Evolutionary conservation across 23 tunicate genomes (phyloP).

Genomic region (Halocynthia aurantium): DNA sequence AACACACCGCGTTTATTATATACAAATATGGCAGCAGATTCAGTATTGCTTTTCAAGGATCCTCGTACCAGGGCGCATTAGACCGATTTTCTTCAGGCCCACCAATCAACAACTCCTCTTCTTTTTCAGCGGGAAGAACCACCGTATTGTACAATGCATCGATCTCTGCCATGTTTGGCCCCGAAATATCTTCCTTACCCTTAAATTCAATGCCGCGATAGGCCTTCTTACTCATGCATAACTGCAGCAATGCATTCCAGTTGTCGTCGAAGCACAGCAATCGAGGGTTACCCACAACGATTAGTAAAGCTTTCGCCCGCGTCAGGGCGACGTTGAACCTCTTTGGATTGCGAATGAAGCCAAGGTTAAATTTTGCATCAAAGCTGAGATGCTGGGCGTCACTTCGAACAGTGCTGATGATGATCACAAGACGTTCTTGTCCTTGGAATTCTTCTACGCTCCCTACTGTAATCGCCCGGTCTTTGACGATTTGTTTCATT

Average conservation of each 20-base stretch:
- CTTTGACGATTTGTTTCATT: slow-evolving; percentile 20
- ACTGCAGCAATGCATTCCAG: slow-evolving; percentile 3
- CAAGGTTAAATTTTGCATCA: slow-evolving; percentile 47
- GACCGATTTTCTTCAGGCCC: too few species aligned
- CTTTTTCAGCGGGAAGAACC: too few species aligned
- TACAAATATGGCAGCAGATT: too few species aligned
- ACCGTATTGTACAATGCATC: too few species aligned
- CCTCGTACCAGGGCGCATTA: too few species aligned
- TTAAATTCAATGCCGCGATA: background rate
- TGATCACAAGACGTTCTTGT: slow-evolving; percentile 45
- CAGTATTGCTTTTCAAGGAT: too few species aligned
- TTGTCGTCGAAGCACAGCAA: background rate
- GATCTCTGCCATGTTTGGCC: too few species aligned
- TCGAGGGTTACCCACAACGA: slow-evolving; percentile 14
- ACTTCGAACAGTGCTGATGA: slow-evolving; percentile 56
- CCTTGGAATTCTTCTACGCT: slow-evolving; percentile 67
- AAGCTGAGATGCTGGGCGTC: slow-evolving; percentile 31
- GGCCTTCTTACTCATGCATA: slow-evolving; percentile 6
- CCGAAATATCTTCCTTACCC: too few species aligned
- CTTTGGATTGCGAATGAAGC: slow-evolving; percentile 57
- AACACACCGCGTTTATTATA: too few species aligned
- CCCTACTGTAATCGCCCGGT: slow-evolving; percentile 27
- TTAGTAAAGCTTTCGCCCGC: slow-evolving; percentile 18
- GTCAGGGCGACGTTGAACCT: slow-evolving; percentile 24
- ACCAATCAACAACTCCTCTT: too few species aligned